These are phyloP conservation scores for Vidua macroura DNA, from an alignment of 2,113 vertebrate genomes.

Conservation along the genomic window DNA sequence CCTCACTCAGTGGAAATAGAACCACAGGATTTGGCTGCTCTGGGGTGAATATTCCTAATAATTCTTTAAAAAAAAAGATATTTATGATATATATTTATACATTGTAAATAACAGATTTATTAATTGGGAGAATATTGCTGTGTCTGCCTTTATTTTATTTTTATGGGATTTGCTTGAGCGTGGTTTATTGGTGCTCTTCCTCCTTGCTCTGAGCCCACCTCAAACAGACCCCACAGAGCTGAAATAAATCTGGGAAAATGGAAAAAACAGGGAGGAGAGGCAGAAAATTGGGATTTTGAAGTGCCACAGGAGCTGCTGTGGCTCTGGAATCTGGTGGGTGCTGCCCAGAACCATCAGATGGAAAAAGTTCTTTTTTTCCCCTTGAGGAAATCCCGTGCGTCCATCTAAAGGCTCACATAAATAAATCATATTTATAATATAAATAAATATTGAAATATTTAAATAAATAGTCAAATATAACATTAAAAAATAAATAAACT, in stretches of 20 bases:
- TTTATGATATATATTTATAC: fast-evolving
- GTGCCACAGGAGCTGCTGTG: not conserved
- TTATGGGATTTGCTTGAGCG: not conserved
- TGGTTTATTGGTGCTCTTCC: not conserved
- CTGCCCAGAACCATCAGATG: not conserved
- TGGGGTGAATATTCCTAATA: not conserved
- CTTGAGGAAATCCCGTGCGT: not conserved
- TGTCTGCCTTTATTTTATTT: not conserved
- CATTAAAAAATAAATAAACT: not conserved
- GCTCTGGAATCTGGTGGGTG: not conserved
- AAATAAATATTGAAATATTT: no score
- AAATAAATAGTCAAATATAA: no score
- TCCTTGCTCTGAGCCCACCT: not conserved
- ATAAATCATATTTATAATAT: no score
- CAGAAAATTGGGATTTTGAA: not conserved
- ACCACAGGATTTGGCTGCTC: not conserved
- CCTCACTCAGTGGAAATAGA: not conserved
- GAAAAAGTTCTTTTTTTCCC: not conserved
- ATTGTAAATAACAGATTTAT: not conserved
- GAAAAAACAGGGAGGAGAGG: not conserved
- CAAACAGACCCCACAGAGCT: not conserved
- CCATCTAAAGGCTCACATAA: fast-evolving
- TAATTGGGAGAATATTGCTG: not conserved
- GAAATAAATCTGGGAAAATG: not conserved
- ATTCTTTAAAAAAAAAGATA: no score